Conservation (phyloP, 2,888 invertebrate genomes). For the Troides helena region DNA sequence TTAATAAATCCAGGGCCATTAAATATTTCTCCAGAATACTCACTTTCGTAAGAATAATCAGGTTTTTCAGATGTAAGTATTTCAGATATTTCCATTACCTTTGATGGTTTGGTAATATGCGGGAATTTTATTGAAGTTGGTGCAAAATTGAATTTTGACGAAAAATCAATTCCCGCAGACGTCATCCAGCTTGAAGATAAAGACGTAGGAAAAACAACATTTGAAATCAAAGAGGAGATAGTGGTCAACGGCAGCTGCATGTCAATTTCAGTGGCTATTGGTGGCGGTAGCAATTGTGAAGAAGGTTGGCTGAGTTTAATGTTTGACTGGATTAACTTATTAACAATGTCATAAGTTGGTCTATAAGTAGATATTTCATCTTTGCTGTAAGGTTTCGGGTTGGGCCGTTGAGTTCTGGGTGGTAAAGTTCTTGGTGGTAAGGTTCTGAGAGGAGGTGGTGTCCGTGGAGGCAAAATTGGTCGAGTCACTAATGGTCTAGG, state of each 20-base stretch:
- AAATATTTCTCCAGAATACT: constrained; percentile 52
- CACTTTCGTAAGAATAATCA: constrained; percentile 52
- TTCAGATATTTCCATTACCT: constrained; percentile 40
- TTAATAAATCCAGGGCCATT: constrained; percentile 48
- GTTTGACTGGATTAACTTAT: constrained; percentile 62
- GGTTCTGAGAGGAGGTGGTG: constrained; percentile 59
- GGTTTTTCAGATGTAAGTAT: constrained; percentile 40
- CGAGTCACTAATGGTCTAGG: constrained; percentile 52
- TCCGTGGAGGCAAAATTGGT: constrained; percentile 56
- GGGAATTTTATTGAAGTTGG: constrained; percentile 63
- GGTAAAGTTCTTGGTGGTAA: constrained; percentile 60
- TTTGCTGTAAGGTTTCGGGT: constrained; percentile 56
- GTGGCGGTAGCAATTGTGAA: constrained; percentile 65
- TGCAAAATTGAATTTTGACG: constrained; percentile 65
- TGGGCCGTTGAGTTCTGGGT: constrained; percentile 57
- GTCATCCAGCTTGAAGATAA: constrained; percentile 72
- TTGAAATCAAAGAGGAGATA: constrained; percentile 42
- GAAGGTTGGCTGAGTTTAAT: constrained; percentile 65
- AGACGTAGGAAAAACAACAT: constrained; percentile 67
- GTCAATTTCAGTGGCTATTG: constrained; percentile 47
- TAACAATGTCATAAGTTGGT: constrained; percentile 63
- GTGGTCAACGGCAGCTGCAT: constrained; percentile 44
- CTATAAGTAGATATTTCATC: constrained; percentile 72
- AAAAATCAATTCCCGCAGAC: constrained; percentile 67
- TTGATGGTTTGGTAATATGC: constrained; percentile 45